Evolutionary conservation across 2,888 invertebrate genomes (phyloP), one percentile per base, ranked within the genome.

Genomic region (Rhyacophila evoluta): DNA sequence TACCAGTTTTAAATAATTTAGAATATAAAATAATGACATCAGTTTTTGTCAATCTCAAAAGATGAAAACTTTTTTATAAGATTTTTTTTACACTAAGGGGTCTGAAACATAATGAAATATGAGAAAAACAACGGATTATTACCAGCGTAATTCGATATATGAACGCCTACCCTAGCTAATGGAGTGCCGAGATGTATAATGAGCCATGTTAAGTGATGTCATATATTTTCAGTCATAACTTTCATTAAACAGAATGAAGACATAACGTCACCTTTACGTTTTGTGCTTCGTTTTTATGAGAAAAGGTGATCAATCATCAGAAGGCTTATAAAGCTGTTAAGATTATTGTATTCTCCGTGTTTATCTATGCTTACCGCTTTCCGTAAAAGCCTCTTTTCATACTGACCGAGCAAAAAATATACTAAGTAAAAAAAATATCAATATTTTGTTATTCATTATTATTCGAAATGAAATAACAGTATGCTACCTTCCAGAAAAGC

Each of bases 101-200:
- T n/a, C n/a, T n/a, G n/a, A n/a, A n/a, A n/a, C n/a, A n/a, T n/a
- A n/a, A n/a, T n/a, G n/a, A n/a, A n/a, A n/a, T n/a, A n/a, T n/a
- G n/a, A n/a, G n/a, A n/a, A n/a, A n/a, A n/a, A n/a, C n/a, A n/a
- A n/a, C n/a, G n/a, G n/a, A n/a, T n/a, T n/a, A n/a, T n/a, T n/a
- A n/a, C n/a, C n/a, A n/a, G n/a, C n/a, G n/a, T n/a, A n/a, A n/a
- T n/a, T n/a, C n/a, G n/a, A n/a, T n/a, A n/a, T n/a, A n/a, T n/a
- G n/a, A n/a, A n/a, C n/a, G n/a, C n/a, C n/a, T n/a, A n/a, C n/a
- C n/a, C n/a, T n/a, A 28, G 67, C 69, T 77, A 77, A 77, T 73
- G 77, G 77, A 77, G 77, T 72, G 73, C 73, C 73, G 69, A 73
- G 68, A 73, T 67, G 77, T 77, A 77, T 73, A 77, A 77, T 77